A percentile compares a stretch with the other conserved stretches of the same genome.
Conservation (phyloP, 2,888 invertebrate genomes). For the Melanophora roralis region DNA sequence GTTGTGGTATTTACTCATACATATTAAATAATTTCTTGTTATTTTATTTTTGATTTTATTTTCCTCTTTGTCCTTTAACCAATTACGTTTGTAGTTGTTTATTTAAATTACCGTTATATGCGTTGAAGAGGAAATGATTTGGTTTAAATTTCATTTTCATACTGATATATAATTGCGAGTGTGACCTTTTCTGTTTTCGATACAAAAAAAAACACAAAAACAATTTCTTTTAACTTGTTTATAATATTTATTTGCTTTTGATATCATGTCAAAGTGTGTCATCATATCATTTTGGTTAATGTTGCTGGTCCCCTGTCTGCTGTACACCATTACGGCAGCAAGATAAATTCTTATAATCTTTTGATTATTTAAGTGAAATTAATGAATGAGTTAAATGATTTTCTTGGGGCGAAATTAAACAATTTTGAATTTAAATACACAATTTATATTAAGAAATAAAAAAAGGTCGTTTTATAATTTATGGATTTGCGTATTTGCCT, state of each 20-base stretch:
- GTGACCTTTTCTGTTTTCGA: conserved; percentile 15
- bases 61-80: conserved; percentile 27
- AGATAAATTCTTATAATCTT: conserved; percentile 51
- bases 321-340: not conserved
- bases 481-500: too few relatives aligned
- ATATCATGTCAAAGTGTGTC: conserved; percentile 63
- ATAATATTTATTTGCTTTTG: conserved; percentile 45
- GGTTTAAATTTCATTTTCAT: conserved; percentile 47
- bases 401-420: conserved; percentile 5
- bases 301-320: not conserved
- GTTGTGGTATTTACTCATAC: not conserved
- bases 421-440: conserved; percentile 8
- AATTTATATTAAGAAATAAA: not conserved
- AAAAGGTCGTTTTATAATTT: not conserved
- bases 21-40: not conserved
- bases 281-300: conserved; percentile 52
- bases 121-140: conserved; percentile 65
- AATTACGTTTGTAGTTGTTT: conserved; percentile 58
- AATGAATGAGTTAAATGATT: conserved; percentile 58
- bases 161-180: not conserved
- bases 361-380: conserved; percentile 66
- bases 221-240: conserved; percentile 39
- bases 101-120: conserved; percentile 57
- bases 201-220: not conserved
- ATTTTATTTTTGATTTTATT: not conserved